Percentiles rank a stretch among this genome's conserved stretches.
Evolutionary conservation across 2,797 vertebrate genomes (phyloP).

Genomic region (Esox lucius): DNA sequence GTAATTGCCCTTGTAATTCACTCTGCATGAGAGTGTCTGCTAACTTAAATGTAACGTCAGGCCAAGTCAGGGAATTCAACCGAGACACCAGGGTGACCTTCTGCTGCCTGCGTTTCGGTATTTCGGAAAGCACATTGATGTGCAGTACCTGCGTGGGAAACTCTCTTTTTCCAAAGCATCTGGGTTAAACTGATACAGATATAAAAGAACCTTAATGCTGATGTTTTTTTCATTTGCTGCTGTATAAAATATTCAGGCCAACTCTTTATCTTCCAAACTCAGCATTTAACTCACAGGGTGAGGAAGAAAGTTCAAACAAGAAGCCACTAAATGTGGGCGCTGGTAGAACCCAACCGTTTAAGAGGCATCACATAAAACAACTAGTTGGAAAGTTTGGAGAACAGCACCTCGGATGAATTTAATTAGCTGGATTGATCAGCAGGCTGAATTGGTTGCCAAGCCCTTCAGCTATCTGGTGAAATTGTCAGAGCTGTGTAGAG

Average conservation of each 20-base stretch:
- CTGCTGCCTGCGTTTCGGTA: background rate
- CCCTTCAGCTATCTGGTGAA: slow-evolving; percentile 33
- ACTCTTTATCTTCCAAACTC: slow-evolving; percentile 2
- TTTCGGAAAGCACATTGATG: background rate
- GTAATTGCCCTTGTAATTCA: too few species aligned
- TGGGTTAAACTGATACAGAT: background rate
- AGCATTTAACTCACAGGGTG: slow-evolving; percentile 6
- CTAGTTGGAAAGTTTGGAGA: slow-evolving; percentile 52
- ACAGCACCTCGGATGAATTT: slow-evolving; percentile 43
- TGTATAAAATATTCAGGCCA: background rate
- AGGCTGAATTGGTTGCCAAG: slow-evolving; percentile 39
- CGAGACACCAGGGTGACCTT: background rate
- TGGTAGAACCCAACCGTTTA: slow-evolving; percentile 9
- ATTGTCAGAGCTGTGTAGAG: slow-evolving; percentile 49
- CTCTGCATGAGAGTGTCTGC: too few species aligned
- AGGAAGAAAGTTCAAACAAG: slow-evolving; percentile 1
- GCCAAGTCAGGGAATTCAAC: background rate
- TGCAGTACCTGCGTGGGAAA: background rate
- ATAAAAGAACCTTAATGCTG: background rate
- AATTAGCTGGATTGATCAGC: slow-evolving; percentile 68
- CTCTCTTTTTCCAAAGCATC: background rate
- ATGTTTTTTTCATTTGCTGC: background rate
- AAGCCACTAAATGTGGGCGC: background rate
- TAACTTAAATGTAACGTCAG: too few species aligned
- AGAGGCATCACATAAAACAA: slow-evolving; percentile 21